Evolutionary conservation across 2,797 vertebrate species (phyloP).

Genomic region (Gastrophryne carolinensis): DNA sequence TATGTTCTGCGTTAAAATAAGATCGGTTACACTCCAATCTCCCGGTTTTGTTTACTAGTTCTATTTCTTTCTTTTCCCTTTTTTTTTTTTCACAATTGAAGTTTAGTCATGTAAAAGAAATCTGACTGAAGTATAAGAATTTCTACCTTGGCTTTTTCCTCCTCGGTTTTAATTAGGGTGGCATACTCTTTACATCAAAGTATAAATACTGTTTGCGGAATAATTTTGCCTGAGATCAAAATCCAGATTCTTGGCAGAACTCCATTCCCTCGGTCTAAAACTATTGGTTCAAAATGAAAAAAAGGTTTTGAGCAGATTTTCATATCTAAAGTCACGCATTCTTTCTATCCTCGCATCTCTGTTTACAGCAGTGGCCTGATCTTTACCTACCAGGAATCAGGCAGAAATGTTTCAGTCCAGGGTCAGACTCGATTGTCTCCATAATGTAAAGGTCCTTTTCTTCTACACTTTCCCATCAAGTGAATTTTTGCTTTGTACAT

Average conservation of each 20-base stretch:
- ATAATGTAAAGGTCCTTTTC: background rate
- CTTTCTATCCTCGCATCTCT: slow-evolving; percentile 23
- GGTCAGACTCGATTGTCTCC: slow-evolving; percentile 23
- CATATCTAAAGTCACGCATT: slow-evolving; percentile 30
- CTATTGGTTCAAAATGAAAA: slow-evolving; percentile 20
- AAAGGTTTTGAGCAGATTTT: slow-evolving; percentile 20
- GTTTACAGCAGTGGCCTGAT: background rate
- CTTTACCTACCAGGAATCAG: background rate
- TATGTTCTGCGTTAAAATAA: background rate
- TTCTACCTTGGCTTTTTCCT: background rate
- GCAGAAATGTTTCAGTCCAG: slow-evolving; percentile 13
- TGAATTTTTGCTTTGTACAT: slow-evolving; percentile 14
- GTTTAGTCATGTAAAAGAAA: slow-evolving; percentile 10
- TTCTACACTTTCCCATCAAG: slow-evolving; percentile 21
- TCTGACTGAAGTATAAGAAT: slow-evolving; percentile 39
- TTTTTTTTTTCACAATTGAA: background rate
- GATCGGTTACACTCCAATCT: background rate
- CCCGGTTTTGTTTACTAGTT: slow-evolving; percentile 11
- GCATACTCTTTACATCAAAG: slow-evolving; percentile 44
- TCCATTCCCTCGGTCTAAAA: slow-evolving; percentile 15
- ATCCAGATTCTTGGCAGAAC: slow-evolving; percentile 35
- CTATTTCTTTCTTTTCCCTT: background rate
- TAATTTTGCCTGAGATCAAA: slow-evolving; percentile 40
- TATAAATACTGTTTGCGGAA: slow-evolving; percentile 22
- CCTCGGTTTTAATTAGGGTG: slow-evolving; percentile 28